These are phyloP conservation scores for Cairina moschata DNA, from an alignment of 2,113 vertebrate genomes.

Conservation along the genomic window DNA sequence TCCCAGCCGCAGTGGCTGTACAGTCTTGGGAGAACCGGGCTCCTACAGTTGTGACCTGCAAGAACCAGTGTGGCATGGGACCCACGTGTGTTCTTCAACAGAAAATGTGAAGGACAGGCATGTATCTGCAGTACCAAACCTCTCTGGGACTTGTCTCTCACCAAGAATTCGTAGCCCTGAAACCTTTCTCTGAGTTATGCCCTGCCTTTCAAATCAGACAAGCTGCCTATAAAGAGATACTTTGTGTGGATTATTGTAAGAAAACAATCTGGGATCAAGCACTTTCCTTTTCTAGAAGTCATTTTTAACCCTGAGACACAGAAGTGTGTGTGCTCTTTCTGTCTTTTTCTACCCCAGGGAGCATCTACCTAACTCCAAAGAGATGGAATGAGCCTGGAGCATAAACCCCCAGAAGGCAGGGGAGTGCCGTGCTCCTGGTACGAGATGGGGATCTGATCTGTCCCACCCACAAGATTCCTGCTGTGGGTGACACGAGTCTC, in stretches of 20 bases:
- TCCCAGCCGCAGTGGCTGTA: not conserved
- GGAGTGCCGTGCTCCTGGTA: not conserved
- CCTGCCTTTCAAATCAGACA: not conserved
- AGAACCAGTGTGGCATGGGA: not conserved
- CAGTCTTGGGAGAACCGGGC: accelerated
- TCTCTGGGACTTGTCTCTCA: not conserved
- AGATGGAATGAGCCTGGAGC: not conserved
- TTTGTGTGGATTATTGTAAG: not conserved
- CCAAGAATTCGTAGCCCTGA: not conserved
- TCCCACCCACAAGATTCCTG: not conserved
- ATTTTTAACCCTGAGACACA: not conserved
- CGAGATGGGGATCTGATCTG: not conserved
- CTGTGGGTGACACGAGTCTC: not conserved
- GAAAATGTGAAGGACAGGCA: not conserved
- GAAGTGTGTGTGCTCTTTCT: accelerated
- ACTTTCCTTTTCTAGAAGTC: not conserved
- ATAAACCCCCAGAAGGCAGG: not conserved
- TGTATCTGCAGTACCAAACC: not conserved
- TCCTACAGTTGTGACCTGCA: not conserved
- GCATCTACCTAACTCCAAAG: not conserved
- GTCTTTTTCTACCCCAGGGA: not conserved
- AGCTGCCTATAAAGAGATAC: not conserved
- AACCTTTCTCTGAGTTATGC: not conserved
- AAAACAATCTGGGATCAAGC: not conserved
- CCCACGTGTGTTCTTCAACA: not conserved